These are phyloP conservation scores for Epinotia bilunana DNA, from an alignment of 2,888 invertebrate species.

Conservation along the genomic window DNA sequence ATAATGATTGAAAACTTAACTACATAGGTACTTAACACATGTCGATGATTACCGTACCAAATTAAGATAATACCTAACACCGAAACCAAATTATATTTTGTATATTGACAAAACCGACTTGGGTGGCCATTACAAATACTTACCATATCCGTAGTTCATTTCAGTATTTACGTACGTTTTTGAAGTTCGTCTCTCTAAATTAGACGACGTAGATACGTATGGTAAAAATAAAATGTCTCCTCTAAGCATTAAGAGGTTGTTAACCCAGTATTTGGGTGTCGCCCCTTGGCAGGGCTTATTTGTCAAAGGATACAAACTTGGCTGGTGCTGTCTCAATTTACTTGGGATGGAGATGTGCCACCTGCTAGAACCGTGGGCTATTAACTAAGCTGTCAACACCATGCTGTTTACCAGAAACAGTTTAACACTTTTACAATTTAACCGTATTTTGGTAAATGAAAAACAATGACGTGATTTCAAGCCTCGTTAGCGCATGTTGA, in stretches of 20 bases:
- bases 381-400: conserved; percentile 37
- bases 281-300: conserved; percentile 69
- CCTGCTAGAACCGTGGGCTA: conserved; percentile 53
- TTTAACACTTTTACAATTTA: neutral
- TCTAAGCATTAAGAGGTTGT: conserved; percentile 81
- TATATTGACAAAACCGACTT: conserved; percentile 6
- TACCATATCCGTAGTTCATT: conserved; percentile 38
- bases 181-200: conserved; percentile 37
- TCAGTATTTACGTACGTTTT: conserved; percentile 36
- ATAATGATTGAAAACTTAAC: too few relatives aligned
- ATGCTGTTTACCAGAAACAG: neutral
- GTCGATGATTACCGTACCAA: too few relatives aligned
- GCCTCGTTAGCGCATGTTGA: too few relatives aligned
- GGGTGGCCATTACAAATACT: conserved; percentile 31
- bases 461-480: too few relatives aligned
- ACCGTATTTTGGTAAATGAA: too few relatives aligned
- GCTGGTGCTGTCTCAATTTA: conserved; percentile 61
- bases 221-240: conserved; percentile 84
- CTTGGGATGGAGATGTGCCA: conserved; percentile 60
- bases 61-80: too few relatives aligned
- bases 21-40: too few relatives aligned
- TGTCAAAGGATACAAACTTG: conserved; percentile 74
- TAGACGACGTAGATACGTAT: conserved; percentile 59
- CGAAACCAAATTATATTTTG: neutral
- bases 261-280: conserved; percentile 82